Evolutionary conservation across 2,888 invertebrate genomes (phyloP).

Genomic region (Harmothoe impar): DNA sequence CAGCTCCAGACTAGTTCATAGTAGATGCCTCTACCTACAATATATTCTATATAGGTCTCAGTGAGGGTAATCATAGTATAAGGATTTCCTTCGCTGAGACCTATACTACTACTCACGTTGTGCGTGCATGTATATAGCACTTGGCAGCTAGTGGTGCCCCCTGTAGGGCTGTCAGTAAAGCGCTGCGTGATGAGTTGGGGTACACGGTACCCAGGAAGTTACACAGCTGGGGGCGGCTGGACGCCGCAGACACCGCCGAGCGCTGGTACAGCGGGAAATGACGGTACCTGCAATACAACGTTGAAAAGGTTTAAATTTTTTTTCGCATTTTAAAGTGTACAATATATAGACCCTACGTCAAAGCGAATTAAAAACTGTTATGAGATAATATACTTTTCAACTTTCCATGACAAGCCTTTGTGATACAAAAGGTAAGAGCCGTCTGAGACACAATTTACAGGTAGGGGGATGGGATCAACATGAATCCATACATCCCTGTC

Average conservation of each 20-base stretch:
- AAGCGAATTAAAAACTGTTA: not conserved
- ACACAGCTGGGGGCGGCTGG: conserved; percentile 83
- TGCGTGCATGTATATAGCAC: conserved; percentile 77
- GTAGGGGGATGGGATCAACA: no score
- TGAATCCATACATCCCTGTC: no score
- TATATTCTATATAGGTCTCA: no score
- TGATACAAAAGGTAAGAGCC: no score
- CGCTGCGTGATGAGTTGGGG: conserved; percentile 83
- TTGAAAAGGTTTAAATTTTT: no score
- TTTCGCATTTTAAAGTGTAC: not conserved
- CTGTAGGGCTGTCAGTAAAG: not conserved
- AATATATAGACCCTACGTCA: no score
- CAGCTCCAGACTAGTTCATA: no score
- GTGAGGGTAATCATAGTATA: no score
- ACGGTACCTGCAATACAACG: conserved; percentile 82
- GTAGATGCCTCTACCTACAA: no score
- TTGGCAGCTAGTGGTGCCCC: conserved; percentile 65
- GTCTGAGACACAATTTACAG: no score
- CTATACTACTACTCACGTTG: conserved; percentile 74
- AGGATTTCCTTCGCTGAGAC: no score
- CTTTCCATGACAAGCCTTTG: not conserved
- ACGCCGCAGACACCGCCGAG: conserved; percentile 78
- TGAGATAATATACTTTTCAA: not conserved
- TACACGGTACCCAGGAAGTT: conserved; percentile 85
- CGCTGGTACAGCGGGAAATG: conserved; percentile 83